Conservation (phyloP, 2,113 vertebrate genomes). For the Cheilinus undulatus region DNA sequence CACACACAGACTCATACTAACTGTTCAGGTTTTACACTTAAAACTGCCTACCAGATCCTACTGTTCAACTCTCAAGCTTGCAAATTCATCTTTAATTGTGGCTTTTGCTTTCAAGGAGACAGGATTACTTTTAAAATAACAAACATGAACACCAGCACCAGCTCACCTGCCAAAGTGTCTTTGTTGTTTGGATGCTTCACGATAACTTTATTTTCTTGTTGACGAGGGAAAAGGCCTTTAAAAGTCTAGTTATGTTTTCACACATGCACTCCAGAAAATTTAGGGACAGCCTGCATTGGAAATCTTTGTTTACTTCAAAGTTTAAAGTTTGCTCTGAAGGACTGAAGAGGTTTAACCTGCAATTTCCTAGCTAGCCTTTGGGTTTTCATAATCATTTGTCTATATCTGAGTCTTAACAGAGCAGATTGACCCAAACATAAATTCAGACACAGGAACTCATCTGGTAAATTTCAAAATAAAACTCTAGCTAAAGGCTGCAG, state of each 20-base stretch:
- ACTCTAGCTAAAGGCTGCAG: too few species aligned
- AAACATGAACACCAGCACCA: slow-evolving; percentile 1
- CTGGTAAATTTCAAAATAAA: too few species aligned
- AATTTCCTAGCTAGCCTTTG: too few species aligned
- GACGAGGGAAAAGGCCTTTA: slow-evolving; percentile 23
- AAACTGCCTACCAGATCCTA: slow-evolving; percentile 41
- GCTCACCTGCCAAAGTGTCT: slow-evolving; percentile 58
- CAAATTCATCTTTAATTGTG: slow-evolving; percentile 1
- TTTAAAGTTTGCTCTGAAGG: too few species aligned
- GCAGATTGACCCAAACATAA: too few species aligned
- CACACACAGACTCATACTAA: background rate
- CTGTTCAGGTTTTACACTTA: slow-evolving; percentile 6
- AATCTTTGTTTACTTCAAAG: too few species aligned
- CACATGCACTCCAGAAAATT: too few species aligned
- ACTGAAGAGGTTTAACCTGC: too few species aligned
- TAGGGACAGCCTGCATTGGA: too few species aligned
- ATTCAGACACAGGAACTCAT: too few species aligned
- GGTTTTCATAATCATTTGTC: too few species aligned
- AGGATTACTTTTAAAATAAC: background rate
- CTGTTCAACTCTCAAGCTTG: background rate
- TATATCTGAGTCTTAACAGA: too few species aligned
- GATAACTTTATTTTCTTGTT: background rate
- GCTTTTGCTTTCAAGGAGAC: slow-evolving; percentile 18
- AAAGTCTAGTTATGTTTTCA: background rate
- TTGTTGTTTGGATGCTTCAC: slow-evolving; percentile 33